Evolutionary conservation across 2,797 vertebrate species (phyloP).

Genomic region (Poecilia velifera): DNA sequence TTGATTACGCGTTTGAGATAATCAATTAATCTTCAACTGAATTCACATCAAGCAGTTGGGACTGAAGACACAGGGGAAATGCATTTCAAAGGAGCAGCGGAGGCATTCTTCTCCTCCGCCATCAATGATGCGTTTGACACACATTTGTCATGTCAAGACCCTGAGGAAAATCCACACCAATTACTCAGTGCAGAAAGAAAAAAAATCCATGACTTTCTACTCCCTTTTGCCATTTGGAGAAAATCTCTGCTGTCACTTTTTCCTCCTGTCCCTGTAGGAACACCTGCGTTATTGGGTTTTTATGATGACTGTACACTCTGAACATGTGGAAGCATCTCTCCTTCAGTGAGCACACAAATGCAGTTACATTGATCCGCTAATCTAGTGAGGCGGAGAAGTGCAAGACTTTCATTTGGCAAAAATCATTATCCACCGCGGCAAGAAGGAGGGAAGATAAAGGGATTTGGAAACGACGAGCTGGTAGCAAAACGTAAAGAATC

Average conservation of each 20-base stretch:
- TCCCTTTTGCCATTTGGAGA: conserved; percentile 40
- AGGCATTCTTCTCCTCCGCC: conserved; percentile 42
- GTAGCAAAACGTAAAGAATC: neutral
- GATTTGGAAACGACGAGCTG: conserved; percentile 19
- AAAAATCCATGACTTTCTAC: conserved; percentile 51
- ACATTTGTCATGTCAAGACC: conserved; percentile 73
- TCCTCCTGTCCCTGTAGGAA: conserved; percentile 29
- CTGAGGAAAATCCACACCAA: conserved; percentile 52
- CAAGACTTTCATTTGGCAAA: conserved; percentile 72
- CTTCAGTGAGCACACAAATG: conserved; percentile 36
- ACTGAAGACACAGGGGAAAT: conserved; percentile 26
- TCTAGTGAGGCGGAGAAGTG: conserved; percentile 60
- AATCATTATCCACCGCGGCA: conserved; percentile 62
- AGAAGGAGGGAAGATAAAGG: conserved; percentile 46
- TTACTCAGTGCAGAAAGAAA: conserved; percentile 40
- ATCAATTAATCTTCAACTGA: conserved; percentile 72
- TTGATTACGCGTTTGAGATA: conserved; percentile 68
- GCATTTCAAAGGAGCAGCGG: conserved; percentile 52
- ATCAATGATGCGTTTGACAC: conserved; percentile 56
- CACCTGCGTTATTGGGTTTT: conserved; percentile 33
- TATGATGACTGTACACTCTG: conserved; percentile 51
- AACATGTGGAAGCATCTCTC: conserved; percentile 24
- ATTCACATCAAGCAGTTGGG: conserved; percentile 62
- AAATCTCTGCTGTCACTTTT: conserved; percentile 47
- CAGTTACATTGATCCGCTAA: conserved; percentile 69